Evolutionary conservation across 2,797 vertebrate genomes (phyloP).

Genomic region (Enteromius afrohamiltoni): DNA sequence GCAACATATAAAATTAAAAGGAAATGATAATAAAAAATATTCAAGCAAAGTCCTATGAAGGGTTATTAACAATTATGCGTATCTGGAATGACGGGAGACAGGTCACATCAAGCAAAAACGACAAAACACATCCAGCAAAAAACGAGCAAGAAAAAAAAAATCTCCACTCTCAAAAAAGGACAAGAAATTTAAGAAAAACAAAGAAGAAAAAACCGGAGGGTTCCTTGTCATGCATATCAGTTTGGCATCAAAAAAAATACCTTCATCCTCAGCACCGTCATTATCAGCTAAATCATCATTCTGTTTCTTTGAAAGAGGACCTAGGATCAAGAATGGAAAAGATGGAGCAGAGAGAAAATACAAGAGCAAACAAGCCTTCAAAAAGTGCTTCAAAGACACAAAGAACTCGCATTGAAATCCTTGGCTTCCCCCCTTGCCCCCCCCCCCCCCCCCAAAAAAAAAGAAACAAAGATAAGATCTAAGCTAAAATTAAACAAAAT

Average conservation of each 20-base stretch:
- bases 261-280: slow-evolving; percentile 99
- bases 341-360: slow-evolving; percentile 93
- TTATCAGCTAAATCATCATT: slow-evolving; percentile 99
- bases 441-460: too few species aligned
- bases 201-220: slow-evolving; percentile 89
- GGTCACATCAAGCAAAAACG: slow-evolving; percentile 96
- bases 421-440: too few species aligned
- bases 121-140: slow-evolving; percentile 98
- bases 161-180: slow-evolving; percentile 93
- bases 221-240: slow-evolving; percentile 97
- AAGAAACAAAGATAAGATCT: slow-evolving; percentile 52
- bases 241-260: slow-evolving; percentile 94
- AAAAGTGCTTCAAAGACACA: slow-evolving; percentile 85
- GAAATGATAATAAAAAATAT: slow-evolving; percentile 73
- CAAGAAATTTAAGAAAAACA: slow-evolving; percentile 98
- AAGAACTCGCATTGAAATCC: slow-evolving; percentile 66
- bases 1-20: slow-evolving; percentile 93
- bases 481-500: slow-evolving; percentile 44
- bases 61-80: slow-evolving; percentile 74
- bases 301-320: slow-evolving; percentile 99
- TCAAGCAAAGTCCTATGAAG: slow-evolving; percentile 81
- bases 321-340: slow-evolving; percentile 99
- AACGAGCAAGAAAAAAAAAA: slow-evolving; percentile 92
- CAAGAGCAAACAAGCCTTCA: slow-evolving; percentile 91
- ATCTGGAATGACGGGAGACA: slow-evolving; percentile 76